Base-by-base conservation (phyloP, 2,797 vertebrate genomes). In the Manis pentadactyla region DNA sequence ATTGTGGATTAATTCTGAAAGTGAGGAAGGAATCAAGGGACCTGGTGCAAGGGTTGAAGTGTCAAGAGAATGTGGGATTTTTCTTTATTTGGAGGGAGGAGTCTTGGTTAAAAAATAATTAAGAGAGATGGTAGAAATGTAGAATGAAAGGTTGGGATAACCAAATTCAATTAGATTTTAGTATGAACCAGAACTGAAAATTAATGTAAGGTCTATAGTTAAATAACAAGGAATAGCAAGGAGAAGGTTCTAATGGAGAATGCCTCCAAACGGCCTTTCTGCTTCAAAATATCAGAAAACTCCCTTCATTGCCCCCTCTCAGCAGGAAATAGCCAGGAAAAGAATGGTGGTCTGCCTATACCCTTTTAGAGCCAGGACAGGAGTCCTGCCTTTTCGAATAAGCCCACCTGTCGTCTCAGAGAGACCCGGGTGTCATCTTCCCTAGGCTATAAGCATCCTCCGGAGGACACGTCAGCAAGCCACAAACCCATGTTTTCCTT, bases 1-100 rank as follows among this genome's bases (percentile, higher is more conserved):
- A 59, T 2, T 7, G 31, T 81, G 23, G 15, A 39, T 89, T 37
- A 7, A 2, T 46, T 81, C 37, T 69, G 66, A 85, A 75, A 63
- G 7, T 78, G 55, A 68, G 37, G 39, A 94, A 61, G 42, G 5
- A 92, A 79, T 53, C 37, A 64, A 73, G 14, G 46, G 18, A 64
- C 27, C 9, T 68, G 37, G 5, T 0, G 9, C 3, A 12, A 0
- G 1, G 12, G 9, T 49, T 84, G 39, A 21, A 66, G 31, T 7
- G 13, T 29, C 18, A 25, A 25, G 63, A 77, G 21, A 69, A 79
- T 12, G 46, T 46, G 12, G 78, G 55, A 12, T 1, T 31, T n/a
- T 87, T 46, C 29, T 66, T 55, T 79, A 55, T 34, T 21, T 87
- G 74, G 15, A 91, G 37, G 31, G 57, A 61, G 15, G 42, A 5